Conservation (phyloP, 2,888 invertebrate species). For the Agonopterix alstromeriana region DNA sequence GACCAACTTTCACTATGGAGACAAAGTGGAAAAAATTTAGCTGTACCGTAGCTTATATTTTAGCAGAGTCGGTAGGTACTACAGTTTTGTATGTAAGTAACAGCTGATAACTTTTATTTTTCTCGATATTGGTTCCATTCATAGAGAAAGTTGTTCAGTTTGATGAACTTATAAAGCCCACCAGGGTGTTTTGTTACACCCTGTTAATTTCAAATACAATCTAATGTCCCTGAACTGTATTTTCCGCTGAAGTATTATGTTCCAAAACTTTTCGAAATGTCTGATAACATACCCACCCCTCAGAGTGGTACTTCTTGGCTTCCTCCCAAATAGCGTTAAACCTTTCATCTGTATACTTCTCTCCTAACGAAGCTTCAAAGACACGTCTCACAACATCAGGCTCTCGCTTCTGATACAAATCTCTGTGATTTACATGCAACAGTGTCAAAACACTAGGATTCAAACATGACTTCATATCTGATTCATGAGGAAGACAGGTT, state of each 20-base stretch:
- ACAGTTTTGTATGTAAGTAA: no score
- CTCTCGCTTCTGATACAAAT: conserved; percentile 28
- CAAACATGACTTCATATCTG: conserved; percentile 26
- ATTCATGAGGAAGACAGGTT: conserved; percentile 27
- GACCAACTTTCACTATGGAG: no score
- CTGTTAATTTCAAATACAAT: no score
- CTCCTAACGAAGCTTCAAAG: conserved; percentile 49
- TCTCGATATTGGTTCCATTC: no score
- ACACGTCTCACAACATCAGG: conserved; percentile 26
- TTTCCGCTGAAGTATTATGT: conserved; percentile 5
- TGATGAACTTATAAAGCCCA: no score
- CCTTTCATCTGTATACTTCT: conserved; percentile 43
- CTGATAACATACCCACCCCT: conserved; percentile 54
- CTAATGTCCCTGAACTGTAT: no score
- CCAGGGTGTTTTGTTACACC: no score
- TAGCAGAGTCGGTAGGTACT: no score
- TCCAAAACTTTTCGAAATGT: conserved; percentile 30
- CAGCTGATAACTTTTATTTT: no score
- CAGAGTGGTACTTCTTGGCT: conserved; percentile 48
- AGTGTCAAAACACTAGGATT: conserved; percentile 26
- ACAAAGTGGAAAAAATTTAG: no score
- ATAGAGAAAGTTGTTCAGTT: no score
- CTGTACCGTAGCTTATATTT: no score
- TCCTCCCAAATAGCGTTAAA: conserved; percentile 57
- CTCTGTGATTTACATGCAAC: conserved; percentile 29